Evolutionary conservation across 2,888 invertebrate genomes (phyloP), one percentile per base, ranked within the genome.

Genomic region (Agrilus biguttatus): DNA sequence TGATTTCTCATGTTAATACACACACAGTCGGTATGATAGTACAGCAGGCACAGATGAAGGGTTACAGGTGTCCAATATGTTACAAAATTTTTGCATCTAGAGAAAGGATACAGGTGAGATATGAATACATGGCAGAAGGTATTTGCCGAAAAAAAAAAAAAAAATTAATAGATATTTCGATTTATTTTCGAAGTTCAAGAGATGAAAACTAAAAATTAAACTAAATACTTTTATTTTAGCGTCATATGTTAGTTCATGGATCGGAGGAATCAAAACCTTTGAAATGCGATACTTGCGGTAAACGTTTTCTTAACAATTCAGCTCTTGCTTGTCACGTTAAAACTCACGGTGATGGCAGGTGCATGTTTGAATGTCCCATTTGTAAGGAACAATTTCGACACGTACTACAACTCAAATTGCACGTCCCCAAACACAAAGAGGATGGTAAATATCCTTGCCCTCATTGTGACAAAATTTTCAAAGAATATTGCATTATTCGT

Each of bases 271-370:
- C 71, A n/a, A 83, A 83, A 60, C 80, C 81, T 12, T 62, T 79
- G 47, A 72, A 79, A 56, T 84, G 83, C 58, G 66, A 72, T 34
- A 65, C 73, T 37, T 82, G 83, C 54, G 67, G 68, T 33, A 80
- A 80, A 58, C 62, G 77, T 41, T 83, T 83, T 61, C 70, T 82
- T 55, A 83, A 78, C 51, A 79, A 80, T 56, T 78, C 82, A 1
- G 83, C 83, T 3, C 63, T 84, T 17, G 72, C 78, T 2, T 80
- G 81, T 51, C 84, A 85, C 59, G 60, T 78, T 45, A 83, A 82
- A 63, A 77, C 75, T 5, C 84, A 84, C 55, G 63, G 67, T 57
- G 68, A 66, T 49, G 75, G 76, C 45, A 73, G 73, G 49, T 77
- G 76, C 53, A 70, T 72, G 41, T 81, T 80, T 53, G 77, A 80